Percentiles rank a stretch among this genome's conserved stretches.
phyloP scores from a whole-genome alignment of 2,113 vertebrate genomes.

The Scalopus aquaticus region DNA sequence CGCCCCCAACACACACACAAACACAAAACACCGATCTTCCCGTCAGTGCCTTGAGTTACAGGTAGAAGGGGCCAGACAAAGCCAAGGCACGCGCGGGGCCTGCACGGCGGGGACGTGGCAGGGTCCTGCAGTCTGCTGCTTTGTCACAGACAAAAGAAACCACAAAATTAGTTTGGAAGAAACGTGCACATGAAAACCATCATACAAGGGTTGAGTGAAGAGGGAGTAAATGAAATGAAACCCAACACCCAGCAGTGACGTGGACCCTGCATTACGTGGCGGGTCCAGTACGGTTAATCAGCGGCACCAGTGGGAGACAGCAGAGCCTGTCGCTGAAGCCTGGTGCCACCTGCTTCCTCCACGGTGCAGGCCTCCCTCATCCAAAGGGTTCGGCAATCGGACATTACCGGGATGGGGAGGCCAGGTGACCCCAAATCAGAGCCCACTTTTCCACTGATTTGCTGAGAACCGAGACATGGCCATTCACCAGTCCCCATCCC shows the following conservation, averaged over 20 bases:
- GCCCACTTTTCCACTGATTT: neutral
- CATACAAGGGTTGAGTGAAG: neutral
- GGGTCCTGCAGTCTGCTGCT: neutral
- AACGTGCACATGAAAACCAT: neutral
- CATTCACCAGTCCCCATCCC: neutral
- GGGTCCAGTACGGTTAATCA: neutral
- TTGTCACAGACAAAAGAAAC: slow-evolving; percentile 26
- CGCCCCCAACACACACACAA: neutral
- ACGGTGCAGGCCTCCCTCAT: neutral
- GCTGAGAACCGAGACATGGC: neutral
- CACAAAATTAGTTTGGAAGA: neutral
- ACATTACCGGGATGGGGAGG: neutral
- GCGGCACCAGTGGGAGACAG: neutral
- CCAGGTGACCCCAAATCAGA: neutral
- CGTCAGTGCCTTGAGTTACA: neutral
- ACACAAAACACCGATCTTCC: neutral
- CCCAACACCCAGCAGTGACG: rapidly evolving
- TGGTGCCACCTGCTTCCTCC: neutral
- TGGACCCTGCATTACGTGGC: rapidly evolving
- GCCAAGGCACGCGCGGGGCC: neutral
- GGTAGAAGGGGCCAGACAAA: neutral
- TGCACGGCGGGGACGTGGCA: neutral
- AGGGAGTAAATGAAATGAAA: neutral
- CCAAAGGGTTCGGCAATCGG: neutral
- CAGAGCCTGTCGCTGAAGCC: neutral